phyloP scores from a whole-genome alignment of 2,888 invertebrate genomes.

The Parthenolecanium corni region DNA sequence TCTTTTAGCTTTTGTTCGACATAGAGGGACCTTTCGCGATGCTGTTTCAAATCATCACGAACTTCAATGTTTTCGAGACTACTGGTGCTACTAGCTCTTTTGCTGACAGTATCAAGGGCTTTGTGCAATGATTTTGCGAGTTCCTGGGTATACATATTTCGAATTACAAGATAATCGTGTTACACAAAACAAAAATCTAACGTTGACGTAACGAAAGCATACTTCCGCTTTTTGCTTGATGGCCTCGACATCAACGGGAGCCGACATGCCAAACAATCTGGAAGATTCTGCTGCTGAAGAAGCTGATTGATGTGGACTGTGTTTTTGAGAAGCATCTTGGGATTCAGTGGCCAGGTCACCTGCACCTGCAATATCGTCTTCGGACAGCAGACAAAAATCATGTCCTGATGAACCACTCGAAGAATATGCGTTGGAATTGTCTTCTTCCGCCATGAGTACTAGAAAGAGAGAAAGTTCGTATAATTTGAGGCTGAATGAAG shows the following conservation, averaged over 20 bases:
- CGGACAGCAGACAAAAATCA: constrained; percentile 13
- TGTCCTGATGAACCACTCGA: background rate
- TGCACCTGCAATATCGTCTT: constrained; percentile 4
- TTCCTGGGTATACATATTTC: background rate
- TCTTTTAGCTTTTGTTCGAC: constrained; percentile 19
- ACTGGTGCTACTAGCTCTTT: background rate
- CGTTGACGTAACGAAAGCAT: too few species aligned
- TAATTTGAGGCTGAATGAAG: too few species aligned
- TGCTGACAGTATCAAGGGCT: background rate
- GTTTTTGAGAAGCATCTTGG: background rate
- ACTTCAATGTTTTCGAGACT: background rate
- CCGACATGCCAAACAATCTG: background rate
- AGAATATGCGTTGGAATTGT: too few species aligned
- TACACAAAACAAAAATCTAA: too few species aligned
- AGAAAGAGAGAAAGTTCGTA: too few species aligned
- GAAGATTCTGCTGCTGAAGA: background rate
- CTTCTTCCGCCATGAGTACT: too few species aligned
- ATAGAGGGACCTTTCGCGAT: constrained; percentile 12
- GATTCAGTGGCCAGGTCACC: background rate
- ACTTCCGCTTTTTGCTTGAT: constrained; percentile 16
- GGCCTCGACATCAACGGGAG: constrained; percentile 3
- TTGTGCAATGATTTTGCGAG: constrained; percentile 11
- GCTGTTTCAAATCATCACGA: constrained; percentile 14
- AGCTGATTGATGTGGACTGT: background rate
- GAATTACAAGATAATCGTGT: background rate